Evolutionary conservation across 2,797 vertebrate genomes (phyloP), one percentile per base, ranked within the genome.

Genomic region (Cynodonichthys magdalenae): DNA sequence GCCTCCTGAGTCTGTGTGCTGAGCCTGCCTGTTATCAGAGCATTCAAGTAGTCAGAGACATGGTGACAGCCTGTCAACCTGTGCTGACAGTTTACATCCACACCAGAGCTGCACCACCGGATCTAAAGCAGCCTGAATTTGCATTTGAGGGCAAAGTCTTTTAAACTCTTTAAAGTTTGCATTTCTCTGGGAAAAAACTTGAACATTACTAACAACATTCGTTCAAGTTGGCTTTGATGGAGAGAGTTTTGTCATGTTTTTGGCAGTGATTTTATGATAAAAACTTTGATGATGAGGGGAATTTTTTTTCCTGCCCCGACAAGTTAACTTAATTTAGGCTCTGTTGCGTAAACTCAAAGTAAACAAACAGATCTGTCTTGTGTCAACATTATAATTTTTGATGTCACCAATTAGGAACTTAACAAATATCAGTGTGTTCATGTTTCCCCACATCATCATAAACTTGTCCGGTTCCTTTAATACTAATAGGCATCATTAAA

Each of bases 51-150:
- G 61, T 71, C 65, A 42, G 60, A 79, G 70, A 81, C 77, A 66
- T 56, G 18, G 36, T 73, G 80, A 80, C 84, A 76, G 80, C 80
- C 66, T 67, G 76, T 81, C 82, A 87, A 54, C 77, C 77, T 75
- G 69, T 60, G 72, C 81, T 83, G 81, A 84, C 79, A 87, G 74
- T 73, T 76, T 64, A 79, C 79, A 81, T 61, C 34, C 15, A 79
- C 48, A 59, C 54, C 15, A 59, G 74, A 64, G 66, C 77, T 62
- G 71, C 63, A 66, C 69, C 69, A 74, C 61, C 65, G 67, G 64
- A 58, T 71, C 57, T 64, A 80, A 44, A 79, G 41, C 63, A 75
- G 47, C 60, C 69, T 68, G 56, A 52, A 53, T 24, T 36, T 50
- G 18, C 62, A 76, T 63, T 63, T 64, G 57, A 79, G 53, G 27